phyloP scores from a whole-genome alignment of 1,140 invertebrate species.

The Drosophila biarmipes region DNA sequence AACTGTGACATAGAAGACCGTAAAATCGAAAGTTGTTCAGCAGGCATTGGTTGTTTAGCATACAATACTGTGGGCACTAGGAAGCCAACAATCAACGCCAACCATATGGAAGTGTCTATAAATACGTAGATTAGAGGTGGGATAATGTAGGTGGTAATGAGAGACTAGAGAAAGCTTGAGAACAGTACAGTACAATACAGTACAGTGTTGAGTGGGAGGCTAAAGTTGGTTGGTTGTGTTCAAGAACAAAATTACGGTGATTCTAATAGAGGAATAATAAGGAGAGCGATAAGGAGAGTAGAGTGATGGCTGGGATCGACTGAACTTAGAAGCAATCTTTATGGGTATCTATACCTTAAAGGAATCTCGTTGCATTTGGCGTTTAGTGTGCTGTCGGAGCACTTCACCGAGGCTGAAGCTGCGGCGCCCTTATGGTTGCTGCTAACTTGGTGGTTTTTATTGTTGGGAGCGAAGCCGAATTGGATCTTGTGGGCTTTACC shows the following conservation, averaged over 20 bases:
- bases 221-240: slow-evolving; percentile 61
- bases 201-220: slow-evolving; percentile 45
- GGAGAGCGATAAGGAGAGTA: slow-evolving; percentile 41
- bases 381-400: slow-evolving; percentile 83
- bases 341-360: slow-evolving; percentile 84
- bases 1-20: slow-evolving; percentile 11
- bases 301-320: slow-evolving; percentile 38
- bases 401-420: slow-evolving; percentile 72
- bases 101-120: slow-evolving; percentile 32
- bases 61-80: slow-evolving; percentile 30
- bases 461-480: slow-evolving; percentile 52
- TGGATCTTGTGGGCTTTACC: slow-evolving; percentile 56
- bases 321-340: slow-evolving; percentile 48
- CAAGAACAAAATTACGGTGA: slow-evolving; percentile 74
- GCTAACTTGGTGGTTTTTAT: slow-evolving; percentile 55
- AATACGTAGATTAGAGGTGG: slow-evolving; percentile 53
- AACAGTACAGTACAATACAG: slow-evolving; percentile 49
- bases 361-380: slow-evolving; percentile 85
- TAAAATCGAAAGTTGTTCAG: slow-evolving; percentile 16
- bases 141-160: slow-evolving; percentile 63
- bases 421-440: slow-evolving; percentile 43
- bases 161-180: slow-evolving; percentile 60
- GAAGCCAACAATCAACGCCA: slow-evolving; percentile 60
- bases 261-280: slow-evolving; percentile 59
- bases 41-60: slow-evolving; percentile 10